phyloP scores from a whole-genome alignment of 2,888 invertebrate genomes.

The Apamea anceps region DNA sequence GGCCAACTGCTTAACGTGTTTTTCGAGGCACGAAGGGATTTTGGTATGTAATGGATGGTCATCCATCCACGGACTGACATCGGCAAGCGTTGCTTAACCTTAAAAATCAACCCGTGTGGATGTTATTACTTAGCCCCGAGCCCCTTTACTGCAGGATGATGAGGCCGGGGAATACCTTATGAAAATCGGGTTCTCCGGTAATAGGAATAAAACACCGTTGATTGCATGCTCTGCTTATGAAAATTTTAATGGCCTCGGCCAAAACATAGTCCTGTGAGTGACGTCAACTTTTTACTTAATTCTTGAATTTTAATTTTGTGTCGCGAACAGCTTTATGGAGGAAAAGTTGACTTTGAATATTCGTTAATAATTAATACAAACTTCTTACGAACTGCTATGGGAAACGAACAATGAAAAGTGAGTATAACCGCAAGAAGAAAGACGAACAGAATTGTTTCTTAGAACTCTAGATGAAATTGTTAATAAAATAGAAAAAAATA shows the following conservation, averaged over 20 bases:
- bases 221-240: not conserved
- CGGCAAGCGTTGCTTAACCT: not conserved
- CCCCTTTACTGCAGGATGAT: not conserved
- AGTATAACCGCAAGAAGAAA: not conserved
- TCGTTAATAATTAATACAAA: not conserved
- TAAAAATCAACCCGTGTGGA: not conserved
- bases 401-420: not conserved
- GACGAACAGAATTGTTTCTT: conserved; percentile 27
- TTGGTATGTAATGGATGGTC: not conserved
- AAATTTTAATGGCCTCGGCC: conserved; percentile 1
- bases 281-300: conserved; percentile 38
- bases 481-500: conserved; percentile 7
- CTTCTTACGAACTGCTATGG: not conserved
- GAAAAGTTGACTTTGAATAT: conserved; percentile 5
- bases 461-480: conserved; percentile 34
- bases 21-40: not conserved
- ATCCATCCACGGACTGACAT: not conserved
- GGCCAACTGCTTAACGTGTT: not conserved
- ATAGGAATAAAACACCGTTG: not conserved
- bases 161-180: no score
- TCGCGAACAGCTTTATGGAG: not conserved
- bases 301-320: conserved; percentile 47
- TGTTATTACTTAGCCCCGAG: not conserved
- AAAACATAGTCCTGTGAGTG: conserved; percentile 17
- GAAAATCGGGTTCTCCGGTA: not conserved